Base-by-base conservation (phyloP, 2,113 vertebrate genomes). In the Patagioenas fasciata region DNA sequence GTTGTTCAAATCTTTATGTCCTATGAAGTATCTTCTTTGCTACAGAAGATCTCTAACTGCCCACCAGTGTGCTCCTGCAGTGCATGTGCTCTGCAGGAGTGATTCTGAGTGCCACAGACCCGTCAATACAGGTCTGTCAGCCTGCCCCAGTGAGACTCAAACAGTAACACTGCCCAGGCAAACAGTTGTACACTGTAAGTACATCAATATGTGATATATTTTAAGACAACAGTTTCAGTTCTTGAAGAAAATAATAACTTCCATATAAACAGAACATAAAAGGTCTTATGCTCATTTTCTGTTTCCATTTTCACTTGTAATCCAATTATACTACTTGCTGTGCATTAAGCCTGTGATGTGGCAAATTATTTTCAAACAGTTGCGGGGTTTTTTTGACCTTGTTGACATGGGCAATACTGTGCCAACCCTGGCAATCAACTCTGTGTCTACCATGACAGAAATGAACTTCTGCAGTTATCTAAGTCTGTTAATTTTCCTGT, bases 391-490 rank as follows among this genome's bases (percentile, higher is more conserved):
- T 53, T 71, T 89, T 80, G 31, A 62, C 53, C 16, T 89, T 15
- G 40, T 10, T 93, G 77, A 56, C 34, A 61, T 28, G 40, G 66
- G 28, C 58, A 82, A 47, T 36, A 38, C 9, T 31, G 9, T 64
- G 69, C 32, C 53, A 87, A 8, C 25, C 36, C 54, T 65, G 31
- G 75, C 67, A 91, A 85, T 54, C 64, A 70, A 40, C 61, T 71
- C 34, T 54, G 31, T 58, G 42, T 56, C 53, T 77, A 60, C 73
- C 44, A 44, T 17, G 36, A 69, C 24, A 82, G n/a, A 89, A 92
- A 92, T 11, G 9, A 89, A 16, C 26, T 91, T 42, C 66, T 91
- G 40, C 58, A 91, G 92, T 38, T 94, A 94, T 75, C 85, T 81
- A 48, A 87, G 28, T 28, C 83, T 81, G 70, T 12, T 77, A 93